Evolutionary conservation across 2,888 invertebrate genomes (phyloP), one percentile per base, ranked within the genome.

Genomic region (Stenchaetothrips biformis): DNA sequence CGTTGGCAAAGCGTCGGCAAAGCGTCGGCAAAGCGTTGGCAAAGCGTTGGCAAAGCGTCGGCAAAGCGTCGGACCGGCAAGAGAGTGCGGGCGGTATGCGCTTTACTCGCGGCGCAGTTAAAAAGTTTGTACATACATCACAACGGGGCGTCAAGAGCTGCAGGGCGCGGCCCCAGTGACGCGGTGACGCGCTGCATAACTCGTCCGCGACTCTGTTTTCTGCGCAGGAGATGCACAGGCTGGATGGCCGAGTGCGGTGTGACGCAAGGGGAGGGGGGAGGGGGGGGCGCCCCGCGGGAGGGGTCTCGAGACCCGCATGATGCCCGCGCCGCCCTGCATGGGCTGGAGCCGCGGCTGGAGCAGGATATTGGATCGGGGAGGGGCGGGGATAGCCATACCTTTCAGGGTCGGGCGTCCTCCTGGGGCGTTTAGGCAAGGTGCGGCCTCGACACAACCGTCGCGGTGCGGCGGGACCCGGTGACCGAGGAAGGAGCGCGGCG

Each of bases 61-160:
- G 25, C 8, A 25, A n/a, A 18, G 8, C 8, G n/a, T n/a, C 21
- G 67, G 67, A 11, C 4, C 37, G 67, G 67, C 9, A 25, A 37
- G 37, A 4, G 37, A 4, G 37, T 37, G 37, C 37, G 37, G 37
- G 37, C 37, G 37, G 4, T 37, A 37, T 53, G 67, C 67, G 67
- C 67, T 74, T 74, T 74, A 74, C 67, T 74, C 11, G 25, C 67
- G 67, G 67, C 67, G 25, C 67, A 74, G 67, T 74, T 74, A 21
- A 25, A 21, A 74, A 74, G 67, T 74, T 74, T 74, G 25, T 74
- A 74, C 67, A 74, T 74, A 74, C 25, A 67, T 67, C 67, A 67
- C 21, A 67, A 67, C 67, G 53, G 11, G 18, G 18, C 53, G 53
- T 53, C 13, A 53, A 53, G 53, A 18, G 53, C 53, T 2, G 53